These are phyloP conservation scores for Atopsyche davidsoni DNA, from an alignment of 1,140 invertebrate genomes.

Conservation along the genomic window DNA sequence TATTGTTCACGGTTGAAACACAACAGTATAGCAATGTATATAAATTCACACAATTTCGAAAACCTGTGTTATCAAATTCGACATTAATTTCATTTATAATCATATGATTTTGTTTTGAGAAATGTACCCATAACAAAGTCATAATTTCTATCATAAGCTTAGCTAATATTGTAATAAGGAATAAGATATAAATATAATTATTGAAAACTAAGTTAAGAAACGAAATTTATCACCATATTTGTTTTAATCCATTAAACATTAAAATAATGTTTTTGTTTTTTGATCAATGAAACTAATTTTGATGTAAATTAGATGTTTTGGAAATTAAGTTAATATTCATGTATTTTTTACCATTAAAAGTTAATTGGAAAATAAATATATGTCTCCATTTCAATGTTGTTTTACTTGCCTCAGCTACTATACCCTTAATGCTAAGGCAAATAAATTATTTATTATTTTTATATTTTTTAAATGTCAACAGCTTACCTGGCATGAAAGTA, in stretches of 20 bases:
- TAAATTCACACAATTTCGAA: no score
- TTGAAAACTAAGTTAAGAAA: not conserved
- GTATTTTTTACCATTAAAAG: constrained; percentile 27
- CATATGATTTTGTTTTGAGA: no score
- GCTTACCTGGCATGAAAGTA: no score
- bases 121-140: no score
- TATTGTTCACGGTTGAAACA: no score
- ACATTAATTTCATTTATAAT: no score
- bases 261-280: constrained; percentile 10
- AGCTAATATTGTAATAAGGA: not conserved
- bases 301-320: constrained; percentile 4
- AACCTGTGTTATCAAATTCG: no score
- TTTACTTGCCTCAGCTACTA: no score
- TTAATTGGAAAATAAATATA: constrained; percentile 23
- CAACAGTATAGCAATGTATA: no score
- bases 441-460: no score
- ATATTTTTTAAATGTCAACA: no score
- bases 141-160: not conserved
- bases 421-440: no score
- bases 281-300: constrained; percentile 5
- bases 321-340: constrained; percentile 13
- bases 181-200: constrained; percentile 3
- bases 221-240: constrained; percentile 1
- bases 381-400: constrained; percentile 15
- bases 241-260: constrained; percentile 1